Base-by-base conservation (phyloP, 2,113 vertebrate genomes). In the Tenebrosternarchus preto region DNA sequence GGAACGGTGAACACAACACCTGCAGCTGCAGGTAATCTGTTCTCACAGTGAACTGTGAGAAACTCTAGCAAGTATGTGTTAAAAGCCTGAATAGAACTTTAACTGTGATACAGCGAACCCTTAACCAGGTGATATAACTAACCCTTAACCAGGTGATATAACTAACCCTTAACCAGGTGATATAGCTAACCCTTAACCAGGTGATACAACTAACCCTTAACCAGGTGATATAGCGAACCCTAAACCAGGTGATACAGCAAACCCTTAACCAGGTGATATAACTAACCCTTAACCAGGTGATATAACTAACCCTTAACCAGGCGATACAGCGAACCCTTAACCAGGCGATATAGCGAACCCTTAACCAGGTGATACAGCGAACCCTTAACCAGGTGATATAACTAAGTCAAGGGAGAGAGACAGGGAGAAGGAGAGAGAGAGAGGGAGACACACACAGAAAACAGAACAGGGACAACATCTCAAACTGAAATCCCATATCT, bases 401-500 rank as follows among this genome's bases (percentile, higher is more conserved):
- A n/a, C n/a, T n/a, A n/a, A 73, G 72, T 72, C 29, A 11, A 78
- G 16, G 68, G 8, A 75, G 24, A 74, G 66, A 63, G 39, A 59
- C 46, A 74, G 75, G 24, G 74, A 27, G 70, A 69, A 53, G 36
- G 63, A 57, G 79, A 5, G 46, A 19, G 29, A 55, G 24, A 73
- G 39, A 80, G 36, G 33, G 66, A 15, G 57, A 64, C 67, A 25
- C 68, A 59, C 31, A 56, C 36, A 9, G 11, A 43, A 77, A 17
- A 27, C 25, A 68, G 46, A 73, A 60, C 33, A 50, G 60, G 31
- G 20, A 78, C 39, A 36, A 73, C 46, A 64, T 29, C 33, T 56
- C 61, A 67, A 56, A 72, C 74, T 69, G 78, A 19, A 78, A 76
- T 57, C 63, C 60, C 69, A 63, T 61, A 31, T 78, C 67, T 27